Conservation (phyloP, 2,797 vertebrate genomes). For the Cuniculus paca region DNA sequence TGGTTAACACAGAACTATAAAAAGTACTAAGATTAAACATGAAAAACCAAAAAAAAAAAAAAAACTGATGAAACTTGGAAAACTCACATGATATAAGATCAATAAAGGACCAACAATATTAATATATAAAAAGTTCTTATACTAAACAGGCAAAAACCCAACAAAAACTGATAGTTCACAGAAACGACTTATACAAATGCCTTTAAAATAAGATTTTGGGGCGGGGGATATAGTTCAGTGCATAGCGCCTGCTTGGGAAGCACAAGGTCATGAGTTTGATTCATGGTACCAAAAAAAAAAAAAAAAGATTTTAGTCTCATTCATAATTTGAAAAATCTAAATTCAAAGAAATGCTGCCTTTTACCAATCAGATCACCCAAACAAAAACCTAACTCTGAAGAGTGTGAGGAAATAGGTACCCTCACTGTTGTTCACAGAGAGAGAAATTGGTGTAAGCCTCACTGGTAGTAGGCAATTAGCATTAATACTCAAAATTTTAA, state of each 20-base stretch:
- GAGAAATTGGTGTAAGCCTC: not conserved
- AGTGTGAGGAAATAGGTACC: not conserved
- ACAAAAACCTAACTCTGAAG: not conserved
- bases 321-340: slow-evolving; percentile 24
- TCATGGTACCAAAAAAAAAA: not conserved
- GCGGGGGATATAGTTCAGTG: too few species aligned
- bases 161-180: slow-evolving; percentile 14
- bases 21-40: not conserved
- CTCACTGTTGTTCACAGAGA: not conserved
- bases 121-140: not conserved
- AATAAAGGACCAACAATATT: not conserved
- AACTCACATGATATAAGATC: not conserved
- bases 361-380: not conserved
- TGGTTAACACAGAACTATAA: not conserved
- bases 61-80: not conserved
- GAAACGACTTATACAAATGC: slow-evolving; percentile 7
- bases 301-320: slow-evolving; percentile 33
- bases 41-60: slow-evolving; percentile 34
- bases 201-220: slow-evolving; percentile 14
- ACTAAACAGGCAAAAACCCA: not conserved
- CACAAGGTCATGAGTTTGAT: too few species aligned
- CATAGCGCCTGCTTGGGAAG: too few species aligned
- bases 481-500: slow-evolving; percentile 1
- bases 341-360: slow-evolving; percentile 6
- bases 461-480: not conserved